phyloP scores from a whole-genome alignment of 2,888 invertebrate genomes.

The Blastobasis lacticolella region DNA sequence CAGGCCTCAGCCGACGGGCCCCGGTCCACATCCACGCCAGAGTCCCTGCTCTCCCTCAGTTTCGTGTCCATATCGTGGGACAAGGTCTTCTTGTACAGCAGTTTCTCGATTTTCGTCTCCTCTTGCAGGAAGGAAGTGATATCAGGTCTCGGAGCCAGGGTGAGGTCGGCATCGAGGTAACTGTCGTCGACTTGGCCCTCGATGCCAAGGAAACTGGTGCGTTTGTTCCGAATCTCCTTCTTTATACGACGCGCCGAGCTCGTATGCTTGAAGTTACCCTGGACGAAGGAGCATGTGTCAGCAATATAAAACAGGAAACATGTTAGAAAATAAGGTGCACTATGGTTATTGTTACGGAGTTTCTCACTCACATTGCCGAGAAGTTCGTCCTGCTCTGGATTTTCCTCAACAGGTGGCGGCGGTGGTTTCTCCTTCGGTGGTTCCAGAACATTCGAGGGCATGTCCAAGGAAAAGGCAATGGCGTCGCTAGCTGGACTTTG shows the following conservation, averaged over 20 bases:
- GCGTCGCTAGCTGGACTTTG: slow-evolving; percentile 40
- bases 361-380: slow-evolving; percentile 57
- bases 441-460: slow-evolving; percentile 76
- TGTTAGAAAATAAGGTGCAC: too few relatives aligned
- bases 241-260: slow-evolving; percentile 90
- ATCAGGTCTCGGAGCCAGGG: slow-evolving; percentile 83
- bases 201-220: slow-evolving; percentile 89
- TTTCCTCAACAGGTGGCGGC: slow-evolving; percentile 80
- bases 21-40: slow-evolving; percentile 82
- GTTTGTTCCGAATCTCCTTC: slow-evolving; percentile 87
- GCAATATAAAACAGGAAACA: background rate
- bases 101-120: slow-evolving; percentile 84
- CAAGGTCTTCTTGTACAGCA: slow-evolving; percentile 81
- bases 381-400: slow-evolving; percentile 50
- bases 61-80: slow-evolving; percentile 81
- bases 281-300: slow-evolving; percentile 12
- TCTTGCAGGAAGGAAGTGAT: slow-evolving; percentile 86
- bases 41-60: slow-evolving; percentile 81
- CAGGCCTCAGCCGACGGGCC: slow-evolving; percentile 74
- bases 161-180: slow-evolving; percentile 80
- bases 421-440: slow-evolving; percentile 92
- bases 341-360: too few relatives aligned
- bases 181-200: slow-evolving; percentile 81
- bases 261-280: slow-evolving; percentile 80
- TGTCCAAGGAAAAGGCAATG: slow-evolving; percentile 69